Evolutionary conservation across 2,113 vertebrate species (phyloP), one percentile per base, ranked within the genome.

Genomic region (Python bivittatus): DNA sequence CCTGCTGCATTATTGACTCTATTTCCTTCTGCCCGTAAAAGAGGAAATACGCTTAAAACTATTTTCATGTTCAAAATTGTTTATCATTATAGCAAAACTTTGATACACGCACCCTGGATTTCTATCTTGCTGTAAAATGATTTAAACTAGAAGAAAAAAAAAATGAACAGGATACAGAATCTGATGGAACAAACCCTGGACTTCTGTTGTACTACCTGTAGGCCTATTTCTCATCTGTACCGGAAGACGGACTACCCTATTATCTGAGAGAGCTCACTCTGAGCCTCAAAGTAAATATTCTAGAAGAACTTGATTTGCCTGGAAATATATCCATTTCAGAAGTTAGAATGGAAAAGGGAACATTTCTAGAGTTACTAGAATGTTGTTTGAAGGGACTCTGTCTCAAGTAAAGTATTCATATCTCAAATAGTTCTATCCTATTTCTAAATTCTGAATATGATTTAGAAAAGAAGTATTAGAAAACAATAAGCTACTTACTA

Each of bases 401-500:
- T 79, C 7, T 79, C 72, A 79, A 79, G 17, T 22, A 79, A 79
- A 79, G 33, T 38, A 79, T 79, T 17, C 17, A 3, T 79, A 79
- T 20, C 52, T 38, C 68, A 88, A 88, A 79, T 56, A 72, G 72
- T n/a, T 25, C 33, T 56, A 33, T 22, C 29, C 17, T 29, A 27
- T 61, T 29, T 83, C 44, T 33, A 84, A 42, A 52, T 48, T 44
- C 12, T 33, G 58, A 58, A 25, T 8, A 83, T 27, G 17, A 22
- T 85, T 33, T 85, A 57, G 72, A 89, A 88, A 48, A 38, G 61
- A 23, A 64, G n/a, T 68, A 58, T 89, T 89, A 17, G 72, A 90
- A 9, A 11, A 87, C 25, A 84, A 96, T 90, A 53, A 94, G 1
- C 92, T 96, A 97, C 98, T 98, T 97, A 99, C 98, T 98, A 99